Evolutionary conservation across 2,888 invertebrate species (phyloP).

Genomic region (Drosophila eohydei): DNA sequence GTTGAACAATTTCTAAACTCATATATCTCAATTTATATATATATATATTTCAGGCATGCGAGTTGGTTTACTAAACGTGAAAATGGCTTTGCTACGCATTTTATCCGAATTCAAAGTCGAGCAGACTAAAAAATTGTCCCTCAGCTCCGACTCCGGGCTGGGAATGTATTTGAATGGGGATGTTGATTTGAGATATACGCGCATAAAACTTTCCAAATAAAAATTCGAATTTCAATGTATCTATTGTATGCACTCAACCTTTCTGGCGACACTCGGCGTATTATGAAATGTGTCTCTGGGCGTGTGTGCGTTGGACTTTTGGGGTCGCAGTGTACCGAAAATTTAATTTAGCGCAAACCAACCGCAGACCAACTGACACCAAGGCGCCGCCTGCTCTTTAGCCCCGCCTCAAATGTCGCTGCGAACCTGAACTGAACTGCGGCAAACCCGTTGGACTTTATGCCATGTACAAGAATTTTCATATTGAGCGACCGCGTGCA

Average conservation of each 20-base stretch:
- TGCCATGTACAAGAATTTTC: conserved; percentile 49
- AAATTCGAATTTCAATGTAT: conserved; percentile 23
- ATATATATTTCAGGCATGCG: conserved; percentile 58
- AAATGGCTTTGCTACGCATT: conserved; percentile 62
- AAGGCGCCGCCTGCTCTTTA: conserved; percentile 35
- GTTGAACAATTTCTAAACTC: background rate
- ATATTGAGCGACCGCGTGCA: conserved; percentile 75
- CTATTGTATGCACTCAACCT: conserved; percentile 8
- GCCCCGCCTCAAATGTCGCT: conserved; percentile 6
- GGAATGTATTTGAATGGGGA: conserved; percentile 63
- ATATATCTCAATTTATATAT: background rate
- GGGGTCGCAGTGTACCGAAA: conserved; percentile 58
- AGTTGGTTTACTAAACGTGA: conserved; percentile 57
- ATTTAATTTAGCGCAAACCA: conserved; percentile 79
- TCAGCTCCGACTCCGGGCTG: conserved; percentile 56
- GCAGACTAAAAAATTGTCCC: conserved; percentile 56
- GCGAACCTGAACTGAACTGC: conserved; percentile 40
- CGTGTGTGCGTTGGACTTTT: conserved; percentile 43
- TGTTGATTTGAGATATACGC: conserved; percentile 60
- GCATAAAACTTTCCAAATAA: conserved; percentile 49
- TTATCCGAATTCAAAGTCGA: conserved; percentile 56
- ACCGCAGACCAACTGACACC: conserved; percentile 74
- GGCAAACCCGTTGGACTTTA: conserved; percentile 36
- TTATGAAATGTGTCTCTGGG: conserved; percentile 29
- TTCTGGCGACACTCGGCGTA: conserved; percentile 24